A percentile compares a stretch with the other conserved stretches of the same genome.
Evolutionary conservation across 2,888 invertebrate genomes (phyloP).

Genomic region (Rugalucina vietnamica): DNA sequence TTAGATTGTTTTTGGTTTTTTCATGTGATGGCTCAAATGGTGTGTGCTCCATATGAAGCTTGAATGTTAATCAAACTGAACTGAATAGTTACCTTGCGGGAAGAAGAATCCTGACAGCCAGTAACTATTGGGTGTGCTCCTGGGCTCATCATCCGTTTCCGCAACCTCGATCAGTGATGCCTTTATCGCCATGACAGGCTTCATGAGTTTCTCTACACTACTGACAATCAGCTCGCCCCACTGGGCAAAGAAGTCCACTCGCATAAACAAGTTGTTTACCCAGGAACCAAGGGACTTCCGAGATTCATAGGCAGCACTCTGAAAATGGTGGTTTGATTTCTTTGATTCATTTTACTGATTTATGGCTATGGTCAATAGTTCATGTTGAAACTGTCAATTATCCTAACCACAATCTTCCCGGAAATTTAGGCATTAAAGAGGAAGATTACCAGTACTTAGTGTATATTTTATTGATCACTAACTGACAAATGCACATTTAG

Average conservation of each 20-base stretch:
- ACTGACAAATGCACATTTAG: no score
- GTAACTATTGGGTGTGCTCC: slow-evolving; percentile 78
- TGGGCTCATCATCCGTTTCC: slow-evolving; percentile 56
- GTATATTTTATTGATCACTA: no score
- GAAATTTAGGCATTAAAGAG: no score
- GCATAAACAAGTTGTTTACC: slow-evolving; percentile 78
- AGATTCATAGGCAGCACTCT: slow-evolving; percentile 82
- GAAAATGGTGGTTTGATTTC: not conserved
- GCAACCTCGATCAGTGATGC: slow-evolving; percentile 32
- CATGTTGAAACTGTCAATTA: no score
- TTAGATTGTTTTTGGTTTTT: no score
- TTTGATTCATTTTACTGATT: no score
- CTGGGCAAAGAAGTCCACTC: slow-evolving; percentile 81
- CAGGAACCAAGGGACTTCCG: slow-evolving; percentile 81
- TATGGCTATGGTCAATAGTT: no score
- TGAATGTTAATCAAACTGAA: no score
- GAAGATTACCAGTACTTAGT: no score
- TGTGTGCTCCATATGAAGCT: no score
- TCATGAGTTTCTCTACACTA: slow-evolving; percentile 75
- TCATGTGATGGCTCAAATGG: no score
- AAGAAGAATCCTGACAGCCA: slow-evolving; percentile 84
- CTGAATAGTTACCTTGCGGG: slow-evolving; percentile 84
- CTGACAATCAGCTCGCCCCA: slow-evolving; percentile 80
- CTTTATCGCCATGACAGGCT: slow-evolving; percentile 55
- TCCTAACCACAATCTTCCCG: no score